These are phyloP conservation scores for Steatocranus sp. DNA, from an alignment of 2,797 vertebrate genomes.

Conservation along the genomic window DNA sequence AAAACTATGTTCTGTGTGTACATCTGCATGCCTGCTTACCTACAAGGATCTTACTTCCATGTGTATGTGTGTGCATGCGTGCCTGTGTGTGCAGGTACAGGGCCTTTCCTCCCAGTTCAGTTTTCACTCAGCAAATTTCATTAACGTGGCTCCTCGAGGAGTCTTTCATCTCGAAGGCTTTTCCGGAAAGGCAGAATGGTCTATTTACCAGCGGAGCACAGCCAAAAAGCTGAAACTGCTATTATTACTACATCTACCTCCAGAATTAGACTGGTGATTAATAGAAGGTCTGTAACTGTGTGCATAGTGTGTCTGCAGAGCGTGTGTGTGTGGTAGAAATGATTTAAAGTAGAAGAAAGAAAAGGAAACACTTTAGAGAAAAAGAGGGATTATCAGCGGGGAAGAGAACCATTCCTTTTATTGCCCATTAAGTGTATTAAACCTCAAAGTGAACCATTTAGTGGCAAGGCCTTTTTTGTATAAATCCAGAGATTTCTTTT, in stretches of 20 bases:
- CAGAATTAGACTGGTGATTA: conserved; percentile 63
- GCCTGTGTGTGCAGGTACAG: conserved; percentile 24
- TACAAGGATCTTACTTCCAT: neutral
- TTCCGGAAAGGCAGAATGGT: conserved; percentile 66
- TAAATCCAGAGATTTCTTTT: neutral
- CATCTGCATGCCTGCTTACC: conserved; percentile 5
- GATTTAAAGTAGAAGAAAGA: conserved; percentile 41
- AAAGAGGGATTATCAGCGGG: conserved; percentile 38
- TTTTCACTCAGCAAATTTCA: conserved; percentile 82
- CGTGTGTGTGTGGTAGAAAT: conserved; percentile 25
- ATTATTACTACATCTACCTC: conserved; percentile 63
- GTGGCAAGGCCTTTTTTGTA: neutral
- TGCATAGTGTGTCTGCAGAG: conserved; percentile 1
- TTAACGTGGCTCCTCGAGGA: conserved; percentile 69
- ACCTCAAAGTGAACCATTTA: conserved; percentile 47
- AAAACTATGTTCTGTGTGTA: conserved; percentile 7
- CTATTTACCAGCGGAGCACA: conserved; percentile 62
- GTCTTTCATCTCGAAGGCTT: conserved; percentile 74
- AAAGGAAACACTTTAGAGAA: conserved; percentile 40
- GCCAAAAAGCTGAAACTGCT: conserved; percentile 44
- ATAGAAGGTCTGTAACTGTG: conserved; percentile 40
- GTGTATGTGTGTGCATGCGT: conserved; percentile 11
- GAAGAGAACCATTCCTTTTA: conserved; percentile 41
- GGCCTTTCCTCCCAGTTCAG: conserved; percentile 50
- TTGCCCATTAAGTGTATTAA: conserved; percentile 54